A percentile compares a stretch with the other conserved stretches of the same genome.
These are phyloP conservation scores for Theretra japonica DNA, from an alignment of 2,888 invertebrate species.

Conservation along the genomic window DNA sequence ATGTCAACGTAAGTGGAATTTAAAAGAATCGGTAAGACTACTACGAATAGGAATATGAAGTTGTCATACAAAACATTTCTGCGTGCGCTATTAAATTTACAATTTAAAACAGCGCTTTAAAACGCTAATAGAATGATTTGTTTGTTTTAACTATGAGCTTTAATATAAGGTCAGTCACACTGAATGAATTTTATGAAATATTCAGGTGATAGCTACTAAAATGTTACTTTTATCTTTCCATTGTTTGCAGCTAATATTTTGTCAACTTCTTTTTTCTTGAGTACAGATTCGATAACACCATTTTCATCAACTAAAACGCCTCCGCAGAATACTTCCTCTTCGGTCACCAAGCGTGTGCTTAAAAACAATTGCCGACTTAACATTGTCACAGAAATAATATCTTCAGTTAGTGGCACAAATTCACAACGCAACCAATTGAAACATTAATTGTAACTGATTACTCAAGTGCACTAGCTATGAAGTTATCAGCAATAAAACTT, in stretches of 20 bases:
- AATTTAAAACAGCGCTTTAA: conserved; percentile 20
- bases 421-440: conserved; percentile 26
- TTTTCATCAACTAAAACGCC: conserved; percentile 85
- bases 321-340: conserved; percentile 81
- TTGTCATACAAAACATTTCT: conserved; percentile 5
- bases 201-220: background rate
- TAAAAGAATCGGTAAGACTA: background rate
- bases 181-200: conserved; percentile 29
- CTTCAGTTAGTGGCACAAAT: background rate
- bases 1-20: background rate
- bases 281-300: conserved; percentile 84
- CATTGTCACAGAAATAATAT: conserved; percentile 50
- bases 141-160: conserved; percentile 25
- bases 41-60: conserved; percentile 3
- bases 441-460: conserved; percentile 5
- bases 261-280: conserved; percentile 76
- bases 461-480: background rate
- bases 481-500: background rate
- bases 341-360: conserved; percentile 80
- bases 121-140: conserved; percentile 11
- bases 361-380: conserved; percentile 70
- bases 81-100: background rate
- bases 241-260: conserved; percentile 73
- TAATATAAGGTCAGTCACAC: conserved; percentile 29
- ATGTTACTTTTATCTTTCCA: conserved; percentile 80